phyloP scores from a whole-genome alignment of 2,888 invertebrate genomes.

The Flexamia atlantica region DNA sequence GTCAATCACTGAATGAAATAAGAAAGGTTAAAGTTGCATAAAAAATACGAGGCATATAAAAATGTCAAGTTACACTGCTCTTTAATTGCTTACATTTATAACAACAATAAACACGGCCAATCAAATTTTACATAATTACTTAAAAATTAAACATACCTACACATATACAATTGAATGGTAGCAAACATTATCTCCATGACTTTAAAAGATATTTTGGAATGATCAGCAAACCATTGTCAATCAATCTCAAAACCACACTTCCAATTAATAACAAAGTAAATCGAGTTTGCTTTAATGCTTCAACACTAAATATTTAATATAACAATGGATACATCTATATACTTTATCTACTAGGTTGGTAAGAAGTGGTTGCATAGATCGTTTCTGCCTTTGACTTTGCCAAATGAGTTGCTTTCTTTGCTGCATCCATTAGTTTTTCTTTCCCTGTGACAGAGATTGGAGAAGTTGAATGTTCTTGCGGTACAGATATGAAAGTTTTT shows the following conservation, averaged over 20 bases:
- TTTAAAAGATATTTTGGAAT: not conserved
- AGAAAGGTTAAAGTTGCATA: too few species aligned
- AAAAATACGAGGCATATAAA: too few species aligned
- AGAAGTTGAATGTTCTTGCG: slow-evolving; percentile 70
- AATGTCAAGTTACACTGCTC: not conserved
- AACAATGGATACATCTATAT: not conserved
- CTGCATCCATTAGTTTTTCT: slow-evolving; percentile 86
- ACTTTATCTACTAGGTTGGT: slow-evolving; percentile 58
- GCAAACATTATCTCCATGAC: not conserved
- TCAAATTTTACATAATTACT: not conserved
- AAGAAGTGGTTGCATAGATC: slow-evolving; percentile 67
- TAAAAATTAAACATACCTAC: not conserved
- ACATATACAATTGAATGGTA: not conserved
- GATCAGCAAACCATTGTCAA: slow-evolving; percentile 16
- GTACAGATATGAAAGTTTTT: slow-evolving; percentile 70
- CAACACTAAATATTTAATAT: not conserved
- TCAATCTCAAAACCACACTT: not conserved
- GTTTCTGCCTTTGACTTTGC: slow-evolving; percentile 80
- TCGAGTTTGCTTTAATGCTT: not conserved
- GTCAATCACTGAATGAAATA: too few species aligned
- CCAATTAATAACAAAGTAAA: not conserved
- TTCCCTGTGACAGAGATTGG: slow-evolving; percentile 71
- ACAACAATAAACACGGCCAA: not conserved
- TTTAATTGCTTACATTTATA: not conserved
- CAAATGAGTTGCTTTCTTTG: slow-evolving; percentile 88